These are phyloP conservation scores for Littorina saxatilis DNA, from an alignment of 1,140 invertebrate genomes.

Conservation along the genomic window DNA sequence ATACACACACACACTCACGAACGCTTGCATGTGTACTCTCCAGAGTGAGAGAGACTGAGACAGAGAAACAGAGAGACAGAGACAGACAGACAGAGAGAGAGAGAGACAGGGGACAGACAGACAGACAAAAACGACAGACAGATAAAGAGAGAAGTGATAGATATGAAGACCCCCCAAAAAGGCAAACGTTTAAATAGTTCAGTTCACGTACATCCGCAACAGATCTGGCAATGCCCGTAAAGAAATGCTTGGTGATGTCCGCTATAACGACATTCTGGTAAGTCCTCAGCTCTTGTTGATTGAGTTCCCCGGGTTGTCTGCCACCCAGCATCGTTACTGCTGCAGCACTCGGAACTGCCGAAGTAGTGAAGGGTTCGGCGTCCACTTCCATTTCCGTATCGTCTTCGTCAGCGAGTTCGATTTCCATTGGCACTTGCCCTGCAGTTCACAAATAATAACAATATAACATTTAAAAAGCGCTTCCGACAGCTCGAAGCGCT, in stretches of 20 bases:
- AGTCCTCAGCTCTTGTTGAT: background rate
- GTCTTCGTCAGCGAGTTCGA: background rate
- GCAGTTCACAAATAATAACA: background rate
- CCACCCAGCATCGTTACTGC: background rate
- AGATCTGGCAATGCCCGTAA: background rate
- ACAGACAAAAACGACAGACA: background rate
- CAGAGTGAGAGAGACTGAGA: background rate
- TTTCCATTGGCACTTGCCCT: background rate
- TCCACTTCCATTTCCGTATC: background rate
- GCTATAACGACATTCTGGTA: background rate
- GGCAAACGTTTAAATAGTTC: too few relatives aligned
- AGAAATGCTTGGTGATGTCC: background rate
- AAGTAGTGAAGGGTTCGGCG: background rate
- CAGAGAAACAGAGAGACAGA: slow-evolving; percentile 25
- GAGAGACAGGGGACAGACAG: slow-evolving; percentile 11
- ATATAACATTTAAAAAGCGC: too few relatives aligned
- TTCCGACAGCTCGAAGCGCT: too few relatives aligned
- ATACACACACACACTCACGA: slow-evolving; percentile 13
- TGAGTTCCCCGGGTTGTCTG: too few relatives aligned
- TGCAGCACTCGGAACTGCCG: too few relatives aligned
- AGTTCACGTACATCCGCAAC: background rate
- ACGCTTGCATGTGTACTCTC: too few relatives aligned
- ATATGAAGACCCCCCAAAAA: too few relatives aligned
- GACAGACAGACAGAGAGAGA: slow-evolving; percentile 34
- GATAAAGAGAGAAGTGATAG: too few relatives aligned